Conservation (phyloP, 2,113 vertebrate genomes). For the Macrotis lagotis region DNA sequence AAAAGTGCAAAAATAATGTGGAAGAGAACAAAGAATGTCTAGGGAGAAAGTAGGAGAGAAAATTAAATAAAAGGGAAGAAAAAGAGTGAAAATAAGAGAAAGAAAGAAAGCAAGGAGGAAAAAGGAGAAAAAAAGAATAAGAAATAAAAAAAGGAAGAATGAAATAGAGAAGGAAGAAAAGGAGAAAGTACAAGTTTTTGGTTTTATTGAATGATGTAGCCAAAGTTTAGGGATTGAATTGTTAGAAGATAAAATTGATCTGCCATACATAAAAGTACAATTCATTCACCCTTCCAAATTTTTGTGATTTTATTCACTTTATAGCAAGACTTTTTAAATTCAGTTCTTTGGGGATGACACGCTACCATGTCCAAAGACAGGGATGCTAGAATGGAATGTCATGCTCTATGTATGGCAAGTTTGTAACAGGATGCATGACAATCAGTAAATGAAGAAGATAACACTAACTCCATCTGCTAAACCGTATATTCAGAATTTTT, state of each 20-base stretch:
- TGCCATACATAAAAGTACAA: background rate
- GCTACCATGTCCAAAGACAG: background rate
- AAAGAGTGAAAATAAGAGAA: background rate
- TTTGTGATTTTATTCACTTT: background rate
- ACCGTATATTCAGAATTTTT: background rate
- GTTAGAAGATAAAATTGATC: background rate
- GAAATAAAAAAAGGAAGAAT: background rate
- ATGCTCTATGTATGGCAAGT: background rate
- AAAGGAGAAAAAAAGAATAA: background rate
- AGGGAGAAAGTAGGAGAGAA: background rate
- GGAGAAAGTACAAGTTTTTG: background rate
- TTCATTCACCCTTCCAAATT: background rate
- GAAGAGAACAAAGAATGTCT: background rate
- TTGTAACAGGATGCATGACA: background rate
- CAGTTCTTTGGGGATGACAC: background rate
- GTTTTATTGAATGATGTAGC: background rate
- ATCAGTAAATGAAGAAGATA: background rate
- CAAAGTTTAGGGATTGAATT: background rate
- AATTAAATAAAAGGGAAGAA: background rate
- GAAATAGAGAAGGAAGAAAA: background rate
- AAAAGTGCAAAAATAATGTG: background rate
- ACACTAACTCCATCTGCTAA: background rate
- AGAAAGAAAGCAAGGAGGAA: no score
- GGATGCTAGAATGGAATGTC: background rate
- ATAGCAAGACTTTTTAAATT: background rate